Percentiles rank a stretch among this genome's conserved stretches.
These are phyloP conservation scores for Mercenaria mercenaria DNA, from an alignment of 1,140 invertebrate genomes.

Conservation along the genomic window DNA sequence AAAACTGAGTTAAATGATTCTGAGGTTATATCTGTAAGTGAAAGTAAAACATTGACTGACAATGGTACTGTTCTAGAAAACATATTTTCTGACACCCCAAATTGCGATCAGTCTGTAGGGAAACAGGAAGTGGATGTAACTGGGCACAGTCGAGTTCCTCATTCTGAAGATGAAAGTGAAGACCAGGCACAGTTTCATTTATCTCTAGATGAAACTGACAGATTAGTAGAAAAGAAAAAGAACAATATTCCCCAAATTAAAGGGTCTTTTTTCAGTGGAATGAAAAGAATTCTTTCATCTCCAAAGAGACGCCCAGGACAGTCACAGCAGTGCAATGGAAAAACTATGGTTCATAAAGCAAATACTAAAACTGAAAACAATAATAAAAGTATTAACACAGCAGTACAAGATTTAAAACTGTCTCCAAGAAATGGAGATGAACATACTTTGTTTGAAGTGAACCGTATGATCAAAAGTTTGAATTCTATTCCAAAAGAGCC, in stretches of 20 bases:
- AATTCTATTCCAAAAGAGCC: not conserved
- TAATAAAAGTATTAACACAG: conserved; percentile 38
- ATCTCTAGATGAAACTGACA: conserved; percentile 75
- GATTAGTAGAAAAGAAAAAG: conserved; percentile 48
- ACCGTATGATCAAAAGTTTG: conserved; percentile 33
- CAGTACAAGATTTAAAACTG: not conserved
- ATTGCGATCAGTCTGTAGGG: not conserved
- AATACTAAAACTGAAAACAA: not conserved
- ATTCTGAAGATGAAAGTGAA: conserved; percentile 53
- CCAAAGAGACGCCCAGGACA: conserved; percentile 69
- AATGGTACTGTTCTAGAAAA: not conserved
- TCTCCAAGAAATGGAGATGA: conserved; percentile 43
- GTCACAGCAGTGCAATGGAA: not conserved
- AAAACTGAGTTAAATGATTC: not conserved
- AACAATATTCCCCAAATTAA: conserved; percentile 64
- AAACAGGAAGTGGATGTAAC: conserved; percentile 15
- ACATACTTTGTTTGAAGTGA: conserved; percentile 57
- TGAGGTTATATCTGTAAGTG: conserved; percentile 4
- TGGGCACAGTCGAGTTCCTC: not conserved
- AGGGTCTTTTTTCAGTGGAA: conserved; percentile 76
- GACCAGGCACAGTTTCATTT: conserved; percentile 78
- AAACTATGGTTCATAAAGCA: not conserved
- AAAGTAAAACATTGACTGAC: conserved; percentile 18
- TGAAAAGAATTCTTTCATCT: conserved; percentile 77
- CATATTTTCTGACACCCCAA: not conserved